phyloP scores from a whole-genome alignment of 2,113 vertebrate species.

The Carollia perspicillata region DNA sequence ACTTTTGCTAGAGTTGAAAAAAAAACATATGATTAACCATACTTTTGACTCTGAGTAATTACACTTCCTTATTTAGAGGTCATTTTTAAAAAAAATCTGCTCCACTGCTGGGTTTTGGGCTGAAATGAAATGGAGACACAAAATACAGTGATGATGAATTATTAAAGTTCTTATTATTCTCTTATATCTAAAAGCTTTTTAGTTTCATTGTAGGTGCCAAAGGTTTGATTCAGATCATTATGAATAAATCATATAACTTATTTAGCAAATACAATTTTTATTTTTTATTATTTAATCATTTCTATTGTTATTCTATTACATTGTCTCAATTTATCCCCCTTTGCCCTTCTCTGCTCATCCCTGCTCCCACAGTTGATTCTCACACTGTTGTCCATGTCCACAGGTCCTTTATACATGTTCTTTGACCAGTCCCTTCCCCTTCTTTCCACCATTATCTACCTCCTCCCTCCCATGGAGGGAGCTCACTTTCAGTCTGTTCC shows the following conservation, averaged over 20 bases:
- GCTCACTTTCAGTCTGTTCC: too few relatives aligned
- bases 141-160: not conserved
- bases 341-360: too few relatives aligned
- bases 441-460: too few relatives aligned
- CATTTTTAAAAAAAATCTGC: constrained; percentile 52
- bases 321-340: too few relatives aligned
- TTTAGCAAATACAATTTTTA: not conserved
- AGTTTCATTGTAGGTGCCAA: not conserved
- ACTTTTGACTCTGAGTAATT: constrained; percentile 59
- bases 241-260: not conserved
- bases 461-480: too few relatives aligned
- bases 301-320: too few relatives aligned
- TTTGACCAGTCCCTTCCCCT: too few relatives aligned
- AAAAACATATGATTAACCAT: constrained; percentile 71
- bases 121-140: not conserved
- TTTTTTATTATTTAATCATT: too few relatives aligned
- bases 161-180: not conserved
- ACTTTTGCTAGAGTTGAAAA: constrained; percentile 63
- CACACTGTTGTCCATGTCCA: too few relatives aligned
- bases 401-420: too few relatives aligned
- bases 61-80: constrained; percentile 67
- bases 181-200: not conserved
- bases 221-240: not conserved
- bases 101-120: not conserved
- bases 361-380: too few relatives aligned